Conservation (phyloP, 2,113 vertebrate species). For the Lasiurus cinereus region DNA sequence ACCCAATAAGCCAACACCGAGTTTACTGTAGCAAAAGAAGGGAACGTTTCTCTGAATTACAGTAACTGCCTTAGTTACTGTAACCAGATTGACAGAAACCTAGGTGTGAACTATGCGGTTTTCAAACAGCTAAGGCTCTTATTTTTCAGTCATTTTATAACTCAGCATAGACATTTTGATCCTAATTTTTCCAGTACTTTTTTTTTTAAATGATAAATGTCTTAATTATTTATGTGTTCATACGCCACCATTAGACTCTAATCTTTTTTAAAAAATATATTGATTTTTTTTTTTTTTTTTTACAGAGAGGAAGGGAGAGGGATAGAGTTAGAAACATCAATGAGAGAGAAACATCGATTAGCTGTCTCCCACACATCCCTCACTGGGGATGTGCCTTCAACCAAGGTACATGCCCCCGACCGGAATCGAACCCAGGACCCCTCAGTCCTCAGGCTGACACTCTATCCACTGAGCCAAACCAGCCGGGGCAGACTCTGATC, state of each 20-base stretch:
- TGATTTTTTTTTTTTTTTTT: no score
- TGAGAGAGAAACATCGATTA: no score
- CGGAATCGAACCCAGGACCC: no score
- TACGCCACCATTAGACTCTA: background rate
- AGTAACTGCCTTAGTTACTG: background rate
- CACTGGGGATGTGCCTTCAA: no score
- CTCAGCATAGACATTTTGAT: background rate
- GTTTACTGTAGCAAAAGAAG: slow-evolving; percentile 15
- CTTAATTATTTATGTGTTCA: background rate
- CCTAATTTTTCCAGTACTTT: background rate
- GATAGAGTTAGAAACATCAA: no score
- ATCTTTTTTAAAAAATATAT: background rate
- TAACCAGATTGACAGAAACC: slow-evolving; percentile 2
- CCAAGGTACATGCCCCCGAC: no score
- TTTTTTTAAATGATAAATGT: background rate
- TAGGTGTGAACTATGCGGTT: background rate
- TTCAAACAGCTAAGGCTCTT: background rate
- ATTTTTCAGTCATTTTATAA: slow-evolving; percentile 27
- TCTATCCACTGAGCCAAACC: no score
- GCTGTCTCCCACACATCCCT: no score
- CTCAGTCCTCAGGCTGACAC: no score
- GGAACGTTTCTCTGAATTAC: background rate
- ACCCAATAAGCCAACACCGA: background rate
- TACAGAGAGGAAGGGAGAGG: no score
- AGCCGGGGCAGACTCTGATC: no score